Conservation (phyloP, 1,140 invertebrate genomes). For the Sinonovacula constricta region DNA sequence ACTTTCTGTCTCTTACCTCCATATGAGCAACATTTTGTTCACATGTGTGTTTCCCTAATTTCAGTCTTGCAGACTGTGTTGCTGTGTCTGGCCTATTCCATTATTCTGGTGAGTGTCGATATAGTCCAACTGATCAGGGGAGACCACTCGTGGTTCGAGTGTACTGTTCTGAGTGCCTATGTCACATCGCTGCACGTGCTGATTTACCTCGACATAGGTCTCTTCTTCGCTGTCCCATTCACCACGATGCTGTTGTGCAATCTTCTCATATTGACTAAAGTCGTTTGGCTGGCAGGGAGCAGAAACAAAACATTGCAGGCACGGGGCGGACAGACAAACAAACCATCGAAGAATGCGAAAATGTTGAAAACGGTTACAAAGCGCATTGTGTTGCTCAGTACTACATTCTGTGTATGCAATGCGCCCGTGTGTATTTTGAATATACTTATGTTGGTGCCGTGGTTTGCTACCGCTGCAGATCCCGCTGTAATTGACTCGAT, state of each 20-base stretch:
- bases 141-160: background rate
- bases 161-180: background rate
- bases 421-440: conserved; percentile 15
- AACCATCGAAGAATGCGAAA: conserved; percentile 15
- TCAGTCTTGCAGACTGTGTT: conserved; percentile 3
- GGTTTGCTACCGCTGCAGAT: background rate
- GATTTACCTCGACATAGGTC: conserved; percentile 29
- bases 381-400: conserved; percentile 19
- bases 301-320: conserved; percentile 19
- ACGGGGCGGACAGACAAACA: background rate
- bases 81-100: background rate
- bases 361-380: conserved; percentile 46
- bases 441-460: conserved; percentile 2
- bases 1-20: too few relatives aligned
- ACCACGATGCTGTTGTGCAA: conserved; percentile 21
- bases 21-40: background rate
- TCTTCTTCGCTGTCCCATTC: conserved; percentile 37
- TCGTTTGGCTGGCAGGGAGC: conserved; percentile 25
- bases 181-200: background rate
- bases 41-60: background rate
- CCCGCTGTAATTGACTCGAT: background rate
- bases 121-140: background rate
- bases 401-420: conserved; percentile 25
- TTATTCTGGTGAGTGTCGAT: conserved; percentile 2
- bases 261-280: conserved; percentile 24